Conservation (phyloP, 2,113 vertebrate genomes). For the Peromyscus californicus region DNA sequence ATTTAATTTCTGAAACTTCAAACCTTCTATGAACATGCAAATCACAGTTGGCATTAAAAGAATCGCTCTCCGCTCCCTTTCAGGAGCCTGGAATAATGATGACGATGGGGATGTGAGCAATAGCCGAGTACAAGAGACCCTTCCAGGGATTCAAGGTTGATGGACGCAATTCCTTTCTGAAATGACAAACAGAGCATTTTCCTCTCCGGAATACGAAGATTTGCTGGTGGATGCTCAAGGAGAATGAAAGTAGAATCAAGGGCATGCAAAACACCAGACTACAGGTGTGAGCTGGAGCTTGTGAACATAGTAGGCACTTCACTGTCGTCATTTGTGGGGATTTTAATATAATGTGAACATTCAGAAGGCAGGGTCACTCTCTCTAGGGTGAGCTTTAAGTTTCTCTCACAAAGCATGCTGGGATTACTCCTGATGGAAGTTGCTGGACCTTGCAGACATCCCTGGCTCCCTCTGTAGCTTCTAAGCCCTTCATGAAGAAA, state of each 20-base stretch:
- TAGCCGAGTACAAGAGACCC: slow-evolving; percentile 60
- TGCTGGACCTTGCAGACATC: neutral
- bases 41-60: slow-evolving; percentile 75
- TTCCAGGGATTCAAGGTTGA: slow-evolving; percentile 79
- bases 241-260: slow-evolving; percentile 66
- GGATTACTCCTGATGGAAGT: neutral
- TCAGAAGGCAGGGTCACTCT: neutral
- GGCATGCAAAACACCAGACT: neutral
- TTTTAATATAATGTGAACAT: neutral
- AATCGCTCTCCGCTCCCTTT: slow-evolving; percentile 62
- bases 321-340: neutral
- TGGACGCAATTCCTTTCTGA: slow-evolving; percentile 72
- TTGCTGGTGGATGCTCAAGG: slow-evolving; percentile 46
- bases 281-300: neutral
- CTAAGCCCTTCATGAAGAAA: neutral
- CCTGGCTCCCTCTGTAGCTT: neutral
- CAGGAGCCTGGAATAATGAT: slow-evolving; percentile 69
- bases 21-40: slow-evolving; percentile 76
- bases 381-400: neutral
- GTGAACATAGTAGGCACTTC: slow-evolving; percentile 42
- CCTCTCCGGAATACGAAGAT: slow-evolving; percentile 51
- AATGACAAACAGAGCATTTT: slow-evolving; percentile 77
- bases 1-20: slow-evolving; percentile 85
- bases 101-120: slow-evolving; percentile 55
- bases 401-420: neutral